phyloP scores from a whole-genome alignment of 1,140 invertebrate species.

The Lithobius niger region DNA sequence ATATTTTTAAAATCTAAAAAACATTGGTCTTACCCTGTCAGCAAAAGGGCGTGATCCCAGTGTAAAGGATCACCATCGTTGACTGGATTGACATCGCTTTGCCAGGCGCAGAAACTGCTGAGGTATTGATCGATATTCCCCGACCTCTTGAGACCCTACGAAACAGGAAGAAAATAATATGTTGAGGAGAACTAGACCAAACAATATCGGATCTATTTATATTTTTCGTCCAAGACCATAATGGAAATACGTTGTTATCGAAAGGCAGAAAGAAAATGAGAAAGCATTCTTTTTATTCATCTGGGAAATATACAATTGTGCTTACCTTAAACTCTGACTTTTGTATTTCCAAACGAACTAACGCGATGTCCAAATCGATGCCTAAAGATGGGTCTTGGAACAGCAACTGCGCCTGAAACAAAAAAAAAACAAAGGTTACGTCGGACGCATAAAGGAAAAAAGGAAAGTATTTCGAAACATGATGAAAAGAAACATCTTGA shows the following conservation, averaged over 20 bases:
- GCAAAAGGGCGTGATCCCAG: slow-evolving; percentile 49
- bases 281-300: slow-evolving; percentile 21
- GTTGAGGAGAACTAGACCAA: no score
- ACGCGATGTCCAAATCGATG: slow-evolving; percentile 40
- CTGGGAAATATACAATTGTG: slow-evolving; percentile 19
- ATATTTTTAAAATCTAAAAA: not conserved
- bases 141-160: not conserved
- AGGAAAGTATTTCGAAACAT: no score
- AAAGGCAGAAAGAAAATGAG: no score
- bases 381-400: slow-evolving; percentile 48
- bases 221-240: no score
- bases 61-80: slow-evolving; percentile 39
- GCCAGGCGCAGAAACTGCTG: slow-evolving; percentile 49
- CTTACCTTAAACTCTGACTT: slow-evolving; percentile 23
- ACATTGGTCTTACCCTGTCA: slow-evolving; percentile 48
- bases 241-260: no score
- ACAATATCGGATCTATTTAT: no score
- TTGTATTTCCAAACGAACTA: slow-evolving; percentile 45
- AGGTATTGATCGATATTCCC: slow-evolving; percentile 44
- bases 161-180: not conserved
- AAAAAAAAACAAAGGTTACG: no score
- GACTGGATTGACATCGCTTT: slow-evolving; percentile 41
- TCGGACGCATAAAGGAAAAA: no score
- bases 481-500: no score
- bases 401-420: slow-evolving; percentile 46